Conservation (phyloP, 2,113 vertebrate genomes). For the Chlorocebus sabaeus region DNA sequence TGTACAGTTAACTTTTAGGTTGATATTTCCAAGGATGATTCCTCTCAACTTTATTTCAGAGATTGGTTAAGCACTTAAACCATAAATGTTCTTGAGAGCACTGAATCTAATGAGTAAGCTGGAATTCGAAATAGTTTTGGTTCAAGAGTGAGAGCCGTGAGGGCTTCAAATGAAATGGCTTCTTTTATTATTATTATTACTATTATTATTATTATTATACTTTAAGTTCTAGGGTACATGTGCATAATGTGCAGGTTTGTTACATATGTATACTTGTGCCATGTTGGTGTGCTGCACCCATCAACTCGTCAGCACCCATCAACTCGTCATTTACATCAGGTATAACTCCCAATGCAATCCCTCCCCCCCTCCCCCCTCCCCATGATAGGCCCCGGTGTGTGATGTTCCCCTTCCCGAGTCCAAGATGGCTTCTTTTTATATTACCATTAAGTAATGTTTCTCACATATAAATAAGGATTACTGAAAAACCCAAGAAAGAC, state of each 20-base stretch:
- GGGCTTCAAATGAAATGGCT: background rate
- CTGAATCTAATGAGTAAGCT: constrained; percentile 41
- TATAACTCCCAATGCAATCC: no score
- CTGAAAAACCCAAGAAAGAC: background rate
- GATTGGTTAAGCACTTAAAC: constrained; percentile 15
- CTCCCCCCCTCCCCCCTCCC: no score
- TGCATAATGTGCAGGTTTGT: no score
- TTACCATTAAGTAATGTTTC: background rate
- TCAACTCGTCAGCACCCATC: no score
- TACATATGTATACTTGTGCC: no score
- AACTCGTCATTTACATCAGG: no score
- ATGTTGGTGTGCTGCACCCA: no score
- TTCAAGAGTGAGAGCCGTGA: background rate
- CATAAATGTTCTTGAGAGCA: constrained; percentile 45
- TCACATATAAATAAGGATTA: background rate
- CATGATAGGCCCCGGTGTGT: no score
- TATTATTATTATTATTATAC: no score
- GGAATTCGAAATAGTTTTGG: constrained; percentile 28
- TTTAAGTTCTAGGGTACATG: no score
- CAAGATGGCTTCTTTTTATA: constrained; percentile 32
- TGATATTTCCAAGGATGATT: constrained; percentile 51
- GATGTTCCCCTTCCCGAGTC: no score
- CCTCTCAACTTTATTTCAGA: constrained; percentile 56
- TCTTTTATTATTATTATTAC: background rate
- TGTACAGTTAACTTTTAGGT: background rate